Base-by-base conservation (phyloP, 2,797 vertebrate species). In the Sebastes dallii region DNA sequence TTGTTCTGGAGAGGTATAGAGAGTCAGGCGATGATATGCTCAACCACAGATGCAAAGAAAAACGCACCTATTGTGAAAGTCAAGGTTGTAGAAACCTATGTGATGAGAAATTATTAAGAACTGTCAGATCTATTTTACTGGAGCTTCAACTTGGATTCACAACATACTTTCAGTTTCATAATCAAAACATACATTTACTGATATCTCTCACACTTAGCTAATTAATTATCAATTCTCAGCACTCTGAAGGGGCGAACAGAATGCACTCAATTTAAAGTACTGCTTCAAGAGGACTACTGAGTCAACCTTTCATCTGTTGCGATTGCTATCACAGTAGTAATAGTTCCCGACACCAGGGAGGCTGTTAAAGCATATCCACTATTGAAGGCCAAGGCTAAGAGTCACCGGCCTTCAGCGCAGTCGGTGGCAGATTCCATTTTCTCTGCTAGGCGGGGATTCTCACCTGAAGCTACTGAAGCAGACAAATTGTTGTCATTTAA, bases 371-470 rank as follows among this genome's bases (percentile, higher is more conserved):
- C 80, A 66, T 55, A 86, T 90, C 69, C 73, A 65, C 77, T 71
- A 66, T n/a, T 81, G 75, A 88, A 84, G 81, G 80, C 87, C 72
- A 29, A 61, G 56, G 76, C 76, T 60, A 70, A 81, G 71, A 85
- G 77, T 78, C 16, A 30, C 36, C 42, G 72, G 82, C 85, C 85
- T 81, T 85, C 84, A 80, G 81, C 16, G 1, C 91, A 39, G 91
- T 86, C 30, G 58, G 90, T 58, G 81, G 81, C 81, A 89, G 85
- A 91, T 90, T 93, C 81, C 90, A 94, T 92, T 94, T 94, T 81
- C 88, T 75, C 77, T 80, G 76, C 90, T 1, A 81, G 67, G 92
- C 65, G 55, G 88, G 90, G 87, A 89, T 67, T 87, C 89, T 85
- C 83, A 91, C 91, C 88, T 90, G 83, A 88, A 92, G 87, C 87